Evolutionary conservation across 2,888 invertebrate genomes (phyloP), one percentile per base, ranked within the genome.

Genomic region (Tubulanus polymorphus): DNA sequence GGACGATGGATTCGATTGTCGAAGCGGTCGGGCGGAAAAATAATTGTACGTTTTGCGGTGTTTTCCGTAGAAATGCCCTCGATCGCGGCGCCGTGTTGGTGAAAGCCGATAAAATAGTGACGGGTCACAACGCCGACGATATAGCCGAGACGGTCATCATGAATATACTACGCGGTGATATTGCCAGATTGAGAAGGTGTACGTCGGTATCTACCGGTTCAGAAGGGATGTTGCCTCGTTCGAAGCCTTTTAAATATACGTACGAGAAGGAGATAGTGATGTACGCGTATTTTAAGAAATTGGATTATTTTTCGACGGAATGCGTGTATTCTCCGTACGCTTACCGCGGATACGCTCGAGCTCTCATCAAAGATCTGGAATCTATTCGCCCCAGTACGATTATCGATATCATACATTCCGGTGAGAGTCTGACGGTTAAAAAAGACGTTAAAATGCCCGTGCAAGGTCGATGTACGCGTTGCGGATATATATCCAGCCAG

Each of bases 201-300:
- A 94, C 94, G 32, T 87, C 90, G 56, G 90, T 94, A 54, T 85
- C 87, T 55, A 95, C 96, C 10, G 91, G 89, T 63, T 88, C 89
- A 73, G 88, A 88, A 63, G 87, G 91, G 1, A 85, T 88, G 10
- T 89, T 96, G 70, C 91, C 93, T 1, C 83, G 96, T 67, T 93
- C 93, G 20, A 97, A 97, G 74, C 96, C 96, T 0, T 85, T 97
- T 37, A 97, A 97, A 76, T 97, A 96, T 76, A 88, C 93, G 0
- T 99, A 96, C 78, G 99, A 99, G 78, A 97, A 97, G 74, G 99
- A 99, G 82, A 99, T 99, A 73, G 99, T 97, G 0, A 93, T 96
- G 93, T 83, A 99, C 81, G 97, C 99, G 0, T 92, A 97, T 76
- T 96, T 91, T 77, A 92, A 93, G 76, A 90, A 91, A 72, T 81